A percentile compares a stretch with the other conserved stretches of the same genome.
Conservation (phyloP, 2,797 vertebrate genomes). For the Poecilia picta region DNA sequence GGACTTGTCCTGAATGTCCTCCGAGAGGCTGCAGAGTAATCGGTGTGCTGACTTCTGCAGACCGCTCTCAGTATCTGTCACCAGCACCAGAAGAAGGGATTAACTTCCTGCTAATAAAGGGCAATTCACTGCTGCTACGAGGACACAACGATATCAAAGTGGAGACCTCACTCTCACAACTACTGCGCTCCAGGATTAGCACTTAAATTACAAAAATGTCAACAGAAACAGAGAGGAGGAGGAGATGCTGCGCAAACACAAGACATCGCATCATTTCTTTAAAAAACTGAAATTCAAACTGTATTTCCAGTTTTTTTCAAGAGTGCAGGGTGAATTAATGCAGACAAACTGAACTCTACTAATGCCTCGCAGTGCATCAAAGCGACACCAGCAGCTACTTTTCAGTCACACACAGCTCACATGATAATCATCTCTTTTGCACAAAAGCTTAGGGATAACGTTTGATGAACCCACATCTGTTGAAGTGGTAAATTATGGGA, state of each 20-base stretch:
- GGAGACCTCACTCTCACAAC: constrained; percentile 47
- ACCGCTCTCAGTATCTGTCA: constrained; percentile 25
- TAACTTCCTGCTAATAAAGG: constrained; percentile 72
- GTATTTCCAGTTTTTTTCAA: not conserved
- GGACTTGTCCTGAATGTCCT: constrained; percentile 29
- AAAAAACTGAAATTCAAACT: constrained; percentile 11
- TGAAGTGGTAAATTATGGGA: constrained; percentile 34
- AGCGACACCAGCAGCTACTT: constrained; percentile 34
- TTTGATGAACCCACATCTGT: constrained; percentile 12
- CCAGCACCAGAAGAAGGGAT: constrained; percentile 64
- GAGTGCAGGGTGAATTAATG: constrained; percentile 14
- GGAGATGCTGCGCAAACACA: not conserved
- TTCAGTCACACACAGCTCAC: constrained; percentile 29
- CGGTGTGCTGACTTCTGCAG: constrained; percentile 42
- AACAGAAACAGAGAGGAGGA: constrained; percentile 35
- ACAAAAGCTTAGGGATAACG: constrained; percentile 16
- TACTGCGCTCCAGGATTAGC: constrained; percentile 52
- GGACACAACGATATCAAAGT: constrained; percentile 40
- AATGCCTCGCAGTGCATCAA: constrained; percentile 54
- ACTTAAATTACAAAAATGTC: constrained; percentile 39
- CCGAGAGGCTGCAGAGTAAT: constrained; percentile 35
- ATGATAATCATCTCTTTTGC: constrained; percentile 29
- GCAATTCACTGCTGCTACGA: constrained; percentile 61
- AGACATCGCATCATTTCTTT: not conserved
- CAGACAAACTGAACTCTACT: constrained; percentile 20